Conservation (phyloP, 2,888 invertebrate genomes). For the Drosophila melanocephala region DNA sequence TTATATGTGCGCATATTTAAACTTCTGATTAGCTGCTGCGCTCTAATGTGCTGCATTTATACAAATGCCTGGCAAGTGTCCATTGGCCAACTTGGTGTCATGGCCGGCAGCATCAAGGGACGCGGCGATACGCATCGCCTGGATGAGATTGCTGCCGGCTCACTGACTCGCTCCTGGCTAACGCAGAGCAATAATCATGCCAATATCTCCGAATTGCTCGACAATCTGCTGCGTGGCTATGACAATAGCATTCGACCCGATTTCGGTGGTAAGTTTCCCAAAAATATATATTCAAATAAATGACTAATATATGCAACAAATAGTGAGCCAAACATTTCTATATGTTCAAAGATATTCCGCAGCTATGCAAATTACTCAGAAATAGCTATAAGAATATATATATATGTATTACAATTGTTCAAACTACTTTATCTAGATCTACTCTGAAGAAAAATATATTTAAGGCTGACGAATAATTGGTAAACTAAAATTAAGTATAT, state of each 20-base stretch:
- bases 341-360: neutral
- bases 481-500: neutral
- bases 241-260: conserved; percentile 93
- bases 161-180: conserved; percentile 76
- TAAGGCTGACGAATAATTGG: neutral
- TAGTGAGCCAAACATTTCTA: neutral
- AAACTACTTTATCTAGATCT: neutral
- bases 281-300: neutral
- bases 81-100: conserved; percentile 61
- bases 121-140: conserved; percentile 74
- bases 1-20: conserved; percentile 79
- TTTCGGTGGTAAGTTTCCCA: conserved; percentile 89
- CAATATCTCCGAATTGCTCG: conserved; percentile 91
- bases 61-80: conserved; percentile 72
- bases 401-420: neutral
- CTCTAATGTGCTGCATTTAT: conserved; percentile 75
- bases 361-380: neutral
- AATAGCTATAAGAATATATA: neutral
- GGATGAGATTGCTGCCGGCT: conserved; percentile 50
- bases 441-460: neutral
- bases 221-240: conserved; percentile 91
- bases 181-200: conserved; percentile 89
- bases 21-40: conserved; percentile 80
- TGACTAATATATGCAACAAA: neutral
- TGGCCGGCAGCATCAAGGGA: conserved; percentile 79